Evolutionary conservation across 64 coral and sea anemone genomes (phyloP), one percentile per base, ranked within the genome.

Genomic region (Montipora foliosa): DNA sequence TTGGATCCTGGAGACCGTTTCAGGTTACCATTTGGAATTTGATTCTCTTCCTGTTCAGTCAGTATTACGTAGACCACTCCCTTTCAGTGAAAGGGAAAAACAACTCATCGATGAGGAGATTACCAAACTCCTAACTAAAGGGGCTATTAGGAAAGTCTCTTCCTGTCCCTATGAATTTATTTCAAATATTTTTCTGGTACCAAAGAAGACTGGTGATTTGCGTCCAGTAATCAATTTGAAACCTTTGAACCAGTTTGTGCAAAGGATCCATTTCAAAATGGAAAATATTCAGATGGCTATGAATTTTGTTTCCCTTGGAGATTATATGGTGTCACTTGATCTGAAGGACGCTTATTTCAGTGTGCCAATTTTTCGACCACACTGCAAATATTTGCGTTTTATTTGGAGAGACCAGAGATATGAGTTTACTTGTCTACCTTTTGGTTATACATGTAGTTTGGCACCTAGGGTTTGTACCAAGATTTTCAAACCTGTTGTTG

Each of bases 301-400:
- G 76, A 67, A 87, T 80, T 69, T 49, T 19, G 78, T 93, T 72
- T 16, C 76, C 19, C 72, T 37, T 53, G 53, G 85, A n/a, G 85
- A 94, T 49, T 88, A 74, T 15, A 88, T 94, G 92, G 76, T 94
- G 3, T 94, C 86, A 12, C 9, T 94, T 58, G 92, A 94, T 29
- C 79, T 91, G 0, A 91, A 81, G 79, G 94, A 95, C 44, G 94
- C 94, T 52, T 95, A 95, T 87, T 95, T 87, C 78, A 95, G 94
- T 22, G 64, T 91, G 7, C 77, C 93, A n/a, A 87, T 95, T 57
- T 91, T 87, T 55, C 2, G n/a, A 0, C 88, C 64, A 13, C 72
- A 95, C 62, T 15, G 94, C 0, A 95, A 95, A 87, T 95, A 87
- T 77, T 95, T 95, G 47, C 53, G 94, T 19, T 95, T 95, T 80